Evolutionary conservation across 2,888 invertebrate genomes (phyloP).

Genomic region (Lepas anatifera): DNA sequence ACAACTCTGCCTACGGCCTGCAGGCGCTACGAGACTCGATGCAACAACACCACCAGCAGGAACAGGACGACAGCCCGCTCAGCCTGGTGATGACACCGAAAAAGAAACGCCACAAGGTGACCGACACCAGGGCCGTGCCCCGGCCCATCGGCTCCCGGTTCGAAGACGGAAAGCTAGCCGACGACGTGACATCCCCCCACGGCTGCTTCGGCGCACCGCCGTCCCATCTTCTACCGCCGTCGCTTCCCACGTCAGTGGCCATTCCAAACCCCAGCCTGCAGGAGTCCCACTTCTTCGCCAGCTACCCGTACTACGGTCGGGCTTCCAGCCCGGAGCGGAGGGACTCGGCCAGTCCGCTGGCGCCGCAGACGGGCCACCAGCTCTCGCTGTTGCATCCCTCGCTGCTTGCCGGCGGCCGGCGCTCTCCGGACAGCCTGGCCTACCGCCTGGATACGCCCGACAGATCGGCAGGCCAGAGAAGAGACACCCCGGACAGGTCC

Average conservation of each 20-base stretch:
- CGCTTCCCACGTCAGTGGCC: constrained; percentile 88
- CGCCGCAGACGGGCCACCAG: constrained; percentile 56
- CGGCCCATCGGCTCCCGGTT: constrained; percentile 76
- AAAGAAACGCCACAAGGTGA: constrained; percentile 93
- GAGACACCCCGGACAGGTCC: constrained; percentile 63
- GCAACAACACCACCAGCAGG: constrained; percentile 39
- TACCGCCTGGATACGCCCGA: constrained; percentile 46
- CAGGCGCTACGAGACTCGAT: constrained; percentile 20
- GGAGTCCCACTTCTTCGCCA: constrained; percentile 85
- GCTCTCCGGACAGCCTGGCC: constrained; percentile 23
- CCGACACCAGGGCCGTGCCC: constrained; percentile 83
- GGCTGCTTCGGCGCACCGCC: constrained; percentile 50
- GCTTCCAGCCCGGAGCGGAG: constrained; percentile 34
- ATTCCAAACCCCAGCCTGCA: constrained; percentile 92
- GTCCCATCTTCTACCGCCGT: constrained; percentile 73
- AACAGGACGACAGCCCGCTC: constrained; percentile 77
- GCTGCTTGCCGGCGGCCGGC: constrained; percentile 53
- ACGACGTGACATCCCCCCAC: constrained; percentile 51
- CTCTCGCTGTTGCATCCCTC: constrained; percentile 55
- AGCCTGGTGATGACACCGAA: constrained; percentile 89
- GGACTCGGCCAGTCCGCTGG: constrained; percentile 69
- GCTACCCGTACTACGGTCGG: constrained; percentile 80
- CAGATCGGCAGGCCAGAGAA: too few relatives aligned
- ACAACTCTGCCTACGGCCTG: constrained; percentile 22
- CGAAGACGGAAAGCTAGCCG: constrained; percentile 50